Percentiles rank a stretch among this genome's conserved stretches.
These are phyloP conservation scores for Plumapathes pennacea DNA, from an alignment of 92 coral and sea anemone genomes.

Conservation along the genomic window DNA sequence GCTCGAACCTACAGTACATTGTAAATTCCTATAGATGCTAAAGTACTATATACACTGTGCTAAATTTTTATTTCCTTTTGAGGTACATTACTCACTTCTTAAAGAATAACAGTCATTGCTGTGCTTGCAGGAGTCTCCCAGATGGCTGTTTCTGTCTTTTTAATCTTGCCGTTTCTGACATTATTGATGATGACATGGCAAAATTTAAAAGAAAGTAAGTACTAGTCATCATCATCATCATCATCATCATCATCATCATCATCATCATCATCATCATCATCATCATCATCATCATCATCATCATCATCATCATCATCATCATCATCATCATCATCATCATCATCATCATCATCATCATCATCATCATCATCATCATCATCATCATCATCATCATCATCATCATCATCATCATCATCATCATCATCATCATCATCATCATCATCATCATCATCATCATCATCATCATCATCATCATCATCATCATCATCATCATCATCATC, in stretches of 20 bases:
- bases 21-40: no score
- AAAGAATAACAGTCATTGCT: no score
- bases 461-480: neutral
- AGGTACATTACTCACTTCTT: no score
- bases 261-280: constrained; percentile 6
- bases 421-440: neutral
- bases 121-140: constrained; percentile 65
- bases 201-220: constrained; percentile 76
- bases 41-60: neutral
- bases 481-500: neutral
- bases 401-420: neutral
- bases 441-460: neutral
- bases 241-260: no score
- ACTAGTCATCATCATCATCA: neutral
- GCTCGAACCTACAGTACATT: no score
- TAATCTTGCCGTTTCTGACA: constrained; percentile 84
- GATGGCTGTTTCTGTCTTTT: constrained; percentile 75
- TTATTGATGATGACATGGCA: constrained; percentile 81
- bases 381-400: neutral
- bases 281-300: neutral
- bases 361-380: neutral
- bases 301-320: constrained; percentile 11
- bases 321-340: constrained; percentile 1
- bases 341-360: neutral
- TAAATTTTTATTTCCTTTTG: neutral